A percentile compares a stretch with the other conserved stretches of the same genome.
These are phyloP conservation scores for Mythimna albipuncta DNA, from an alignment of 2,888 invertebrate genomes.

Conservation along the genomic window DNA sequence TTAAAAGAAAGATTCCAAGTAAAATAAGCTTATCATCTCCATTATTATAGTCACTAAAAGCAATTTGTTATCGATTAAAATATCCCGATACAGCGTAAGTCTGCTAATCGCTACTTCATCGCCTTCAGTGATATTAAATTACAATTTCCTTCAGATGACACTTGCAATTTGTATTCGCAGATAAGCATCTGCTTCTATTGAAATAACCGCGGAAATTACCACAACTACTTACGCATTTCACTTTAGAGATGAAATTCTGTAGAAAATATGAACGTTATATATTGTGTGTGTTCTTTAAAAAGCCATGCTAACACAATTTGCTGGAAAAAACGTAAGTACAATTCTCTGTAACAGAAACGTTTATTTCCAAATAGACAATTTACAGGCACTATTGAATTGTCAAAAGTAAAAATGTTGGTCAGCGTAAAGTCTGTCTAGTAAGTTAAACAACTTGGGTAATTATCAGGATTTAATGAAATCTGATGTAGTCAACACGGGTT, in stretches of 20 bases:
- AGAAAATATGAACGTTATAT: neutral
- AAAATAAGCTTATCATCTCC: neutral
- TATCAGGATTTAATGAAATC: too few relatives aligned
- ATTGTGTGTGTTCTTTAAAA: neutral
- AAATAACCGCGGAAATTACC: slow-evolving; percentile 36
- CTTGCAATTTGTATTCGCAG: slow-evolving; percentile 52
- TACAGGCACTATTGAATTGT: too few relatives aligned
- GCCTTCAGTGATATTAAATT: slow-evolving; percentile 50
- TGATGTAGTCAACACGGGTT: too few relatives aligned
- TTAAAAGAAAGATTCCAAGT: neutral
- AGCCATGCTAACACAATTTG: neutral
- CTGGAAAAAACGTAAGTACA: neutral
- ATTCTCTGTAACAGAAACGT: too few relatives aligned
- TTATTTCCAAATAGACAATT: too few relatives aligned
- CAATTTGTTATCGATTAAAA: slow-evolving; percentile 55
- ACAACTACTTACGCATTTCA: slow-evolving; percentile 25
- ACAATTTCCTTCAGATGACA: slow-evolving; percentile 56
- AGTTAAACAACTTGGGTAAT: too few relatives aligned
- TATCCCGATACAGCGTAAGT: slow-evolving; percentile 43
- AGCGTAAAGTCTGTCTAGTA: too few relatives aligned
- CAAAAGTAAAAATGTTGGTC: too few relatives aligned
- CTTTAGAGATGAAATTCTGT: slow-evolving; percentile 1
- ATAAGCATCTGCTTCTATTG: slow-evolving; percentile 52
- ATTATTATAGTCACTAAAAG: slow-evolving; percentile 26
- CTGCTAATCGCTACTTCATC: slow-evolving; percentile 39